Conservation (phyloP, 2,113 vertebrate species). For the Pachycephala philippinensis region DNA sequence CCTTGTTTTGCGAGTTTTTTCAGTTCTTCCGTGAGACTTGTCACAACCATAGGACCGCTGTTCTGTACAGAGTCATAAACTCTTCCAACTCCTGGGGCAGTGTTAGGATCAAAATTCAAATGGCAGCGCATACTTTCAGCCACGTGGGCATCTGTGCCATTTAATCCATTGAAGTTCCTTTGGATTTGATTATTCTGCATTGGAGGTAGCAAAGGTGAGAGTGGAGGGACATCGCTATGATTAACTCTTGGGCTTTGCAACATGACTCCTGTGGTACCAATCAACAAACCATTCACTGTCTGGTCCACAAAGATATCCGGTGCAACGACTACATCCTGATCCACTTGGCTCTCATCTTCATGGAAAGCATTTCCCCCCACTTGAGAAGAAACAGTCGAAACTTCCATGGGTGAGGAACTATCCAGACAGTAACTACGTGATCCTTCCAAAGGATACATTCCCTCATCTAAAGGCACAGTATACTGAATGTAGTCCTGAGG, state of each 20-base stretch:
- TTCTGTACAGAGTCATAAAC: constrained; percentile 95
- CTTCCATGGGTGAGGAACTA: constrained; percentile 91
- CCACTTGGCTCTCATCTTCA: constrained; percentile 80
- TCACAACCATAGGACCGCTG: constrained; percentile 93
- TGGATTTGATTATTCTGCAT: constrained; percentile 84
- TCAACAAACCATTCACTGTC: constrained; percentile 82
- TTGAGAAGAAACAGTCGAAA: constrained; percentile 78
- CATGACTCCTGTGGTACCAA: constrained; percentile 84
- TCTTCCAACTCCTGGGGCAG: constrained; percentile 90
- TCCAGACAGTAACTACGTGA: constrained; percentile 89
- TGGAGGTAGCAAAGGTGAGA: constrained; percentile 91
- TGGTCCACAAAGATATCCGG: constrained; percentile 90
- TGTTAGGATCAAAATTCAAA: constrained; percentile 94
- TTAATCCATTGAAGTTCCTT: constrained; percentile 85
- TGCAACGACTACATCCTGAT: constrained; percentile 80
- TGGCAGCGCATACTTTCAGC: constrained; percentile 90
- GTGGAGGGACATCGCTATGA: constrained; percentile 79
- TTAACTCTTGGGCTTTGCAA: constrained; percentile 82
- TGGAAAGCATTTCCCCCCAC: constrained; percentile 76
- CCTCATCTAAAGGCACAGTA: constrained; percentile 99
- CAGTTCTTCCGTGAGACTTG: constrained; percentile 95
- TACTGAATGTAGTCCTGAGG: constrained; percentile 99
- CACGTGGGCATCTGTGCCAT: constrained; percentile 82
- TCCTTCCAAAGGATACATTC: constrained; percentile 91
- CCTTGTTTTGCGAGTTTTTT: constrained; percentile 97